Base-by-base conservation (phyloP, 1,140 invertebrate species). In the Tetragnatha versicolor region DNA sequence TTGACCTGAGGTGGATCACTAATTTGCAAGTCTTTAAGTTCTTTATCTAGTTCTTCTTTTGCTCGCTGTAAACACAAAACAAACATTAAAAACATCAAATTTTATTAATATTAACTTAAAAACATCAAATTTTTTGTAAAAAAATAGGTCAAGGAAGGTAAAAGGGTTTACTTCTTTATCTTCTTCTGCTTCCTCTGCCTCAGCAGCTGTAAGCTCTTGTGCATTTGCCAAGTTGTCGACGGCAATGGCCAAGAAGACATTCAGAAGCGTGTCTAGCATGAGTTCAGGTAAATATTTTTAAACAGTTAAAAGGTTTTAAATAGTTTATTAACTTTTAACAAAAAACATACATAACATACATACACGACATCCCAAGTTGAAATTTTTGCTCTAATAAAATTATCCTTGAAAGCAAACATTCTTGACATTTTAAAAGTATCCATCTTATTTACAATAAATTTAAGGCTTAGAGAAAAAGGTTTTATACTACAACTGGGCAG, bases 231-330 rank as follows among this genome's bases (percentile, higher is more conserved):
- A 93, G 89, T 99, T 99, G 89, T 99, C 98, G 81, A 99, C 98
- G 88, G 98, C 98, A 91, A 99, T 99, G 90, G 98, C 98, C 94
- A 99, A 97, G 92, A 99, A 99, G 84, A 99, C 98, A 89, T 99
- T 99, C 83, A 99, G 92, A 87, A 99, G 91, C 80, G 98, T 99
- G 88, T 99, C 89, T 90, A 47, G 6, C 1, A 22, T 47, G 6
- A 65, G 47, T 35, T 39, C 45, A 39, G 63, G 17, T 29, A 20
- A 10, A 47, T 20, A 14, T 39, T n/a, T n/a, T n/a, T n/a, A 42
- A 42, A 42, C 7, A 42, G 7, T 42, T 42, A 9, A 42, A 7
- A 17, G 7, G 39, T 17, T 42, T 42, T 42, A 17, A 42, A 42
- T 7, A n/a, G 22, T 53, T 12, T 53, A 53, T 53, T 14, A 7